phyloP scores from a whole-genome alignment of 2,888 invertebrate species.

The Euzophera pinguis region DNA sequence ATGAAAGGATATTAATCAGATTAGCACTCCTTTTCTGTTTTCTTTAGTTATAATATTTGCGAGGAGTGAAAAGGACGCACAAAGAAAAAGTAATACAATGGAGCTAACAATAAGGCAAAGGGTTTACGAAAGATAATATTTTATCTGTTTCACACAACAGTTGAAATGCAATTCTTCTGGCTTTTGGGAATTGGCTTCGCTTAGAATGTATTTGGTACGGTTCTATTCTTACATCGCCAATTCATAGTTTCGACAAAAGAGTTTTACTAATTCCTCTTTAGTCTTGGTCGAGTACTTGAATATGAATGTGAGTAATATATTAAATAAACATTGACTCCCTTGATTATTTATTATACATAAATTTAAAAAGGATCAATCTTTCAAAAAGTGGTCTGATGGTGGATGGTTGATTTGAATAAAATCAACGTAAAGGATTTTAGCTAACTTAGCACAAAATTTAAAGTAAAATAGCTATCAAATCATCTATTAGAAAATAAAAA shows the following conservation, averaged over 20 bases:
- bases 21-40: conserved; percentile 10
- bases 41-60: conserved; percentile 4
- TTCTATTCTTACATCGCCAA: no score
- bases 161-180: not conserved
- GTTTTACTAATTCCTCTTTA: no score
- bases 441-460: conserved; percentile 35
- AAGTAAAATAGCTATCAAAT: conserved; percentile 36
- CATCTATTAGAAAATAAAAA: conserved; percentile 58
- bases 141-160: not conserved
- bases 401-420: no score
- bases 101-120: conserved; percentile 2
- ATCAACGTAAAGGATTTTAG: no score
- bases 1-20: conserved; percentile 11
- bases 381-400: no score
- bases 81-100: not conserved
- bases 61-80: not conserved
- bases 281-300: no score
- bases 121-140: not conserved
- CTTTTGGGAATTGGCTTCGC: not conserved
- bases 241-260: no score
- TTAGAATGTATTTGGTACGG: not conserved
- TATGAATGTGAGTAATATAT: no score
- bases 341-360: no score
- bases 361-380: no score
- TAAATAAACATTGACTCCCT: no score